Evolutionary conservation across 2,113 vertebrate species (phyloP).

Genomic region (Recurvirostra avosetta): DNA sequence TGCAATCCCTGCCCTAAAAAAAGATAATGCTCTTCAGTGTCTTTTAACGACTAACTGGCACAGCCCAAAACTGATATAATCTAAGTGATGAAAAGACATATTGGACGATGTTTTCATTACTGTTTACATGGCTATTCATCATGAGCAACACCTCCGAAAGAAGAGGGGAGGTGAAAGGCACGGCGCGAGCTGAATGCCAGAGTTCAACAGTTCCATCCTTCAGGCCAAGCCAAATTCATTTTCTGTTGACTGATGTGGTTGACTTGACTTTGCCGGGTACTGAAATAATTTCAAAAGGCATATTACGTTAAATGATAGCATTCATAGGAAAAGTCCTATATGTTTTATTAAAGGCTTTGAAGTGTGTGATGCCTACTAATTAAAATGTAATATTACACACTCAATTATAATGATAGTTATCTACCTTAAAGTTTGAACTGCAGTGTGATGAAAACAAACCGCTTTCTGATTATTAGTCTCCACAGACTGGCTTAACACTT

Average conservation of each 20-base stretch:
- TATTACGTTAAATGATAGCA: not conserved
- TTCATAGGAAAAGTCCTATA: not conserved
- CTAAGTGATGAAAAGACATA: not conserved
- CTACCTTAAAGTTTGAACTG: not conserved
- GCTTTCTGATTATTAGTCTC: not conserved
- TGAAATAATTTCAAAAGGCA: not conserved
- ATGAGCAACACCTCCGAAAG: not conserved
- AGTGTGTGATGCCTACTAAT: not conserved
- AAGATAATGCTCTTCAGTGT: not conserved
- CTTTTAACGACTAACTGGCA: not conserved
- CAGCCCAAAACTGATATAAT: not conserved
- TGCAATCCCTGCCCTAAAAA: not conserved
- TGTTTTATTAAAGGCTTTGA: not conserved
- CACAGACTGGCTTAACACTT: not conserved
- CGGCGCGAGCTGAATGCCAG: fast-evolving
- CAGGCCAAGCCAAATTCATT: not conserved
- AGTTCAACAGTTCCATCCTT: not conserved
- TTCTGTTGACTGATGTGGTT: not conserved
- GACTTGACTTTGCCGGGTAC: not conserved
- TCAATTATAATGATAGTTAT: not conserved
- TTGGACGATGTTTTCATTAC: not conserved
- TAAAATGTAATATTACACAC: not conserved
- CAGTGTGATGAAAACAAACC: not conserved
- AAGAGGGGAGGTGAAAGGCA: not conserved
- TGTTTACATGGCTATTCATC: not conserved